Conservation (phyloP, 2,797 vertebrate genomes). For the Typhlichthys eigenmanni region DNA sequence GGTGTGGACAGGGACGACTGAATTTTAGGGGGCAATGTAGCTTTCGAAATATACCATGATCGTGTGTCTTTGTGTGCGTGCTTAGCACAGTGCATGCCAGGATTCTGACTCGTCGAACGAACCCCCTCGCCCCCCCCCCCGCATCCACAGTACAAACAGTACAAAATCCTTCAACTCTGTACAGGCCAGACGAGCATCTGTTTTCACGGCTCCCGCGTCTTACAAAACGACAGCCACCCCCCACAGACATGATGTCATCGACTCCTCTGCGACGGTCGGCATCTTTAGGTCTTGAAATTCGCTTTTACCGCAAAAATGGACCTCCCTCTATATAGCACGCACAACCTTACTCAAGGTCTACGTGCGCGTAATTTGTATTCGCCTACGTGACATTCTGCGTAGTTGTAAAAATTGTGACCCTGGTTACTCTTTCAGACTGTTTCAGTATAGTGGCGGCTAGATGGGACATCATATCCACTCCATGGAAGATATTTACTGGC, state of each 20-base stretch:
- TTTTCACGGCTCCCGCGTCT: conserved; percentile 55
- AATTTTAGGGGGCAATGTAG: conserved; percentile 29
- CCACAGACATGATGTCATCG: conserved; percentile 75
- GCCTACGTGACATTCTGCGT: conserved; percentile 33
- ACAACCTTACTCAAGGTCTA: conserved; percentile 32
- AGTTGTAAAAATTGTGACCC: conserved; percentile 48
- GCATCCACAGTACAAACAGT: background rate
- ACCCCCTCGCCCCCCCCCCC: conserved; percentile 40
- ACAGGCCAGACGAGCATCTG: conserved; percentile 74
- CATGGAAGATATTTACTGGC: conserved; percentile 30
- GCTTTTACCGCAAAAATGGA: conserved; percentile 13
- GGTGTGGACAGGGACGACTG: conserved; percentile 19
- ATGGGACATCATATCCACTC: conserved; percentile 31
- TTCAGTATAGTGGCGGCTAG: background rate
- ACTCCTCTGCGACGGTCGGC: conserved; percentile 57
- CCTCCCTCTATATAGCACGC: conserved; percentile 12
- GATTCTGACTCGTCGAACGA: conserved; percentile 57
- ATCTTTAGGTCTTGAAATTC: conserved; percentile 29
- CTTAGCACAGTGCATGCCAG: conserved; percentile 48
- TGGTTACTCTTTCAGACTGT: background rate
- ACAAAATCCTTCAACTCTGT: conserved; percentile 55
- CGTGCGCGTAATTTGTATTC: conserved; percentile 47
- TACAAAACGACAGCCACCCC: conserved; percentile 51
- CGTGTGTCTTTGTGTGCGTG: conserved; percentile 1
- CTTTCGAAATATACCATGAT: conserved; percentile 29